Base-by-base conservation (phyloP, 2,888 invertebrate species). In the Eilema caniola region DNA sequence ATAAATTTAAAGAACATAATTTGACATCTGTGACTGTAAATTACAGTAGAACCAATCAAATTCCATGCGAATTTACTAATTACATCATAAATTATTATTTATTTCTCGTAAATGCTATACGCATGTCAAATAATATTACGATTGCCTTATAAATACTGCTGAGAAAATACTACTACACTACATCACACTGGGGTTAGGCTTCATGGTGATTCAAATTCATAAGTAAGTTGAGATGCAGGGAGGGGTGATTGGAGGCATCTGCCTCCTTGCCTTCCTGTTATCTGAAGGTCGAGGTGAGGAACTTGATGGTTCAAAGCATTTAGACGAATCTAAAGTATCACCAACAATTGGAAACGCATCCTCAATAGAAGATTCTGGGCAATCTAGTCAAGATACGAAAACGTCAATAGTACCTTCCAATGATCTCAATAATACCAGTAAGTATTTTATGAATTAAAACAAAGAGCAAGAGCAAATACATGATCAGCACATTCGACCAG, bases 381-480 rank as follows among this genome's bases (percentile, higher is more conserved):
- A 23, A 31, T 57, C 37, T 10, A 41, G 14, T 8, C 25, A 25
- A 7, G 63, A 61, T 60, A 62, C 61, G 28, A 70, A 53, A 53
- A 62, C 68, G 57, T 62, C 11, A 8, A 56, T 12, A 53, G 74
- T 69, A 61, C 37, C 62, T 72, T 56, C 74, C 7, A 59, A 69
- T 78, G 85, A 85, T 84, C 81, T 83, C 81, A 66, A 66, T 31
- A 85, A 68, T 73, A 64, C 59, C 69, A 82, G 85, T 86, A 78
- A 79, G 72, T 33, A 61, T 60, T 14, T 37, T n/a, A n/a, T 14
- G 2, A 37, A 62, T 62, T n/a, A n/a, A n/a, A n/a, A n/a, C n/a
- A n/a, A n/a, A n/a, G n/a, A n/a, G n/a, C n/a, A n/a, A n/a, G n/a
- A n/a, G n/a, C n/a, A n/a, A n/a, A n/a, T n/a, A n/a, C n/a, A n/a